Conservation (phyloP, 2,797 vertebrate genomes). For the Lepilemur septentrionalis region DNA sequence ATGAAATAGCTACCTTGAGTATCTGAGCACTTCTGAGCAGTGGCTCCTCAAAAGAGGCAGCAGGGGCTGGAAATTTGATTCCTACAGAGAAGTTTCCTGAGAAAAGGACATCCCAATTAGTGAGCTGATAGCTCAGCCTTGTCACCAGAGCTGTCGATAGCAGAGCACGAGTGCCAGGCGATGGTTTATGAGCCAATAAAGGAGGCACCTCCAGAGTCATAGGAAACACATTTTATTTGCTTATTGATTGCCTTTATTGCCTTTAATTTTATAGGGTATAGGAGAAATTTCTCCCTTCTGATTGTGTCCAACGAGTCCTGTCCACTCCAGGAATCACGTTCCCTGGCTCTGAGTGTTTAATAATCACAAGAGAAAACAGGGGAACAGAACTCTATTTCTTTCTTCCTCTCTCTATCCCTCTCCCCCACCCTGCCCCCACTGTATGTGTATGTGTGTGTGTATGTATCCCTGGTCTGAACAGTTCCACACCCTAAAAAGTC, state of each 20-base stretch:
- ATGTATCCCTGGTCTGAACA: neutral
- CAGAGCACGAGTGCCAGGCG: neutral
- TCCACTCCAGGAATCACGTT: constrained; percentile 5
- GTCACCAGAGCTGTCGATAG: constrained; percentile 65
- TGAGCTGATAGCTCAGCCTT: constrained; percentile 64
- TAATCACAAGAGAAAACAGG: neutral
- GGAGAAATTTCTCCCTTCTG: constrained; percentile 45
- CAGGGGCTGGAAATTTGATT: neutral
- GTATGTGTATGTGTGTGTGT: neutral
- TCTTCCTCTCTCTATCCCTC: neutral
- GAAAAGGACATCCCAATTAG: constrained; percentile 74
- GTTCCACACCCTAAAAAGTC: neutral
- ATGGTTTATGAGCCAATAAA: constrained; percentile 78
- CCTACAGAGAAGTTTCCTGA: constrained; percentile 38
- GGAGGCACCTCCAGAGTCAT: constrained; percentile 59
- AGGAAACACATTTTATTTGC: constrained; percentile 69
- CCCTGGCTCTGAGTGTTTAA: neutral
- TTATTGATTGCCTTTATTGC: constrained; percentile 52
- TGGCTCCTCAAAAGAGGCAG: neutral
- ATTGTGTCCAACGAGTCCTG: constrained; percentile 59
- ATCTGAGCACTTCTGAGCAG: neutral
- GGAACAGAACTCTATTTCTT: neutral
- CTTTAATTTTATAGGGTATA: constrained; percentile 72
- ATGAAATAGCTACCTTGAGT: neutral
- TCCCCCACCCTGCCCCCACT: neutral